Conservation (phyloP, 1,140 invertebrate species). For the roundworm (Caenorhabditis elegans) region DNA sequence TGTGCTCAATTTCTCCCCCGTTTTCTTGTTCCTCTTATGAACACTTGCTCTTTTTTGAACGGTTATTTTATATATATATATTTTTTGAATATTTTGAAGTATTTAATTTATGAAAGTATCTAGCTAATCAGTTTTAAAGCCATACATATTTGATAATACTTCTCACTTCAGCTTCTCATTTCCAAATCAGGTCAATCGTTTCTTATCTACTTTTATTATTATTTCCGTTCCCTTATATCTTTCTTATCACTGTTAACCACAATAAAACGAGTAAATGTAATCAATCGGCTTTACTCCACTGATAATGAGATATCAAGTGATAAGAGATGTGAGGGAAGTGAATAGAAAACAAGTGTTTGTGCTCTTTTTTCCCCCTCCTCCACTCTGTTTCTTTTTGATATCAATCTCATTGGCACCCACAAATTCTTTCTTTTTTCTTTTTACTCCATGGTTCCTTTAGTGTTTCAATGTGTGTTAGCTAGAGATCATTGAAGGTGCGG, state of each 20-base stretch:
- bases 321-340: background rate
- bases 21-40: no score
- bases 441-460: background rate
- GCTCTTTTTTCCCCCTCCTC: background rate
- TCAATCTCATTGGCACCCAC: conserved; percentile 32
- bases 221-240: background rate
- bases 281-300: background rate
- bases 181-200: background rate
- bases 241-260: background rate
- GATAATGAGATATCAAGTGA: background rate
- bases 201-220: background rate
- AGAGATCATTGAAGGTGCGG: background rate
- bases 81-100: no score
- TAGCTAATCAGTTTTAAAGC: no score
- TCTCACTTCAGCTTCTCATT: no score
- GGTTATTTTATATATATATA: no score
- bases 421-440: background rate
- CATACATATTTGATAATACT: no score
- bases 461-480: background rate
- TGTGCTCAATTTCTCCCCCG: no score
- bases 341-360: conserved; percentile 8
- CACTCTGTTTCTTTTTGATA: background rate
- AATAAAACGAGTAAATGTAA: background rate
- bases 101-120: no score
- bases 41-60: no score